phyloP scores from a whole-genome alignment of 2,113 vertebrate species.

The Calidris pygmaea region DNA sequence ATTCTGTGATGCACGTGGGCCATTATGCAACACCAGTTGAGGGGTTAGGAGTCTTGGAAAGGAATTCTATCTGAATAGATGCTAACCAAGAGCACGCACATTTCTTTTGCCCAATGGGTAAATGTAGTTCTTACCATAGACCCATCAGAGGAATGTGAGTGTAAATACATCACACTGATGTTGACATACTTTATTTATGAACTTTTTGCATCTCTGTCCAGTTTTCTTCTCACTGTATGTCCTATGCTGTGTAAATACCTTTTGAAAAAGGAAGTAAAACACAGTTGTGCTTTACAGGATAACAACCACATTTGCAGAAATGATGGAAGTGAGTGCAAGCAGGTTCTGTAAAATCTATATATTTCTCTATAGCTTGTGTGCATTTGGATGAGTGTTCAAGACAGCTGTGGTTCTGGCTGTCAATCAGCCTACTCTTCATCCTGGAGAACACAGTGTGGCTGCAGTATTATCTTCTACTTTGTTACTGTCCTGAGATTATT shows the following conservation, averaged over 20 bases:
- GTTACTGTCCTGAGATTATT: background rate
- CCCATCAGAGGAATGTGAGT: background rate
- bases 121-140: background rate
- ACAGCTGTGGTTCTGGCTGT: background rate
- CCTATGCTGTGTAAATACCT: background rate
- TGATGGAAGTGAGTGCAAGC: background rate
- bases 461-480: background rate
- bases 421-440: background rate
- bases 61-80: background rate
- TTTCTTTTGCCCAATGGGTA: background rate
- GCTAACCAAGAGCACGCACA: fast-evolving
- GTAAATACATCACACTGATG: fast-evolving
- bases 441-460: background rate
- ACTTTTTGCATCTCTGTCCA: background rate
- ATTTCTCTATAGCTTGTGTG: background rate
- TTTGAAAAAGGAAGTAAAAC: background rate
- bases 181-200: background rate
- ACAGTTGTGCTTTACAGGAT: background rate
- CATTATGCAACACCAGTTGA: background rate
- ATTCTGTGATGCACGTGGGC: background rate
- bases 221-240: background rate
- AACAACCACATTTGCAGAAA: background rate
- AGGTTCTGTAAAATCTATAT: background rate
- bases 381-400: background rate
- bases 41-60: background rate